Evolutionary conservation across 2,888 invertebrate genomes (phyloP), one percentile per base, ranked within the genome.

Genomic region (Spisula solida): DNA sequence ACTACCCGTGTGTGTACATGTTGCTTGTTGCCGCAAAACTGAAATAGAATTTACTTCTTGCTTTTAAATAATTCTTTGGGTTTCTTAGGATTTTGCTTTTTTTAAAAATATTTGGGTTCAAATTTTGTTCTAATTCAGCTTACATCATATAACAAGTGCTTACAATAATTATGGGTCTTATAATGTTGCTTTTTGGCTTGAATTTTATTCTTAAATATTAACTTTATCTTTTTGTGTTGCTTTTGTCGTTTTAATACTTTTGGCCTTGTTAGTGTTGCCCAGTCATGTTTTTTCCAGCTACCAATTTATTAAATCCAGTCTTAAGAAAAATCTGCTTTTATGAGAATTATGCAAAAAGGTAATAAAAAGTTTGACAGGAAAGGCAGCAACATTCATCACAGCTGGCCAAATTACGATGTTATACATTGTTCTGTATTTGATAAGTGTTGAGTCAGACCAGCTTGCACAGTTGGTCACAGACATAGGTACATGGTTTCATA

Each of bases 1-100:
- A 75, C 41, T 41, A 41, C 41, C 29, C 34, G 14, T 41, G 5
- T 25, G 75, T 31, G 14, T 51, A 47, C 55, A 41, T 81, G 56
- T 75, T 56, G 60, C 78, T 78, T 82, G 78, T 70, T 70, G 86
- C 78, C 56, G 18, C 60, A 85, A 75, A 41, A 41, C 14, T 56
- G 55, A 51, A 31, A 12, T 70, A 14, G 18, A 80, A 20, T 47
- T 8, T 20, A 31, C 31, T 18, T 80, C 48, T 41, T 80, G 47
- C 80, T 66, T 66, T 66, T 47, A 48, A 20, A 55, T 25, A 81
- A 55, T 55, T 5, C 55, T 34, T 81, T n/a, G 51, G 55, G 10
- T 55, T 29, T 55, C 5, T 10, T 48, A 8, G 2, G 25, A 20
- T 10, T 75, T 25, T 25, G n/a, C 18, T 29, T 47, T 79, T 2